Base-by-base conservation (phyloP, 2,888 invertebrate genomes). In the Lycocerus yunnanus region DNA sequence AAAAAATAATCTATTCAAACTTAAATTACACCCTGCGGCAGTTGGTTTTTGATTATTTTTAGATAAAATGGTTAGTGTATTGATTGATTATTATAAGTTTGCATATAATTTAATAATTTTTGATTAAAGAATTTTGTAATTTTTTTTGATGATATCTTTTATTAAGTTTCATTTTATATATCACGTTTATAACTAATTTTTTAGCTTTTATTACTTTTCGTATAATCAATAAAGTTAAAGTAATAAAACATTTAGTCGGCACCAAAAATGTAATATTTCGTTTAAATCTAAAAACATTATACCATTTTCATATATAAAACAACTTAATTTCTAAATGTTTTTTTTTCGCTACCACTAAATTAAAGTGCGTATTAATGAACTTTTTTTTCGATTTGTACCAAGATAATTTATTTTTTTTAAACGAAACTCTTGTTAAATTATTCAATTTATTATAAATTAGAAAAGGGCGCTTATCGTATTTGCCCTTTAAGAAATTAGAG, bases 121-220 rank as follows among this genome's bases (percentile, higher is more conserved):
- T 63, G 61, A 63, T 63, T 63, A 63, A 16, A 63, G 20, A 63
- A 63, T 18, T 63, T 60, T n/a, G 5, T 18, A 20, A 63, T 16
- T 63, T 63, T n/a, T 60, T 63, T 63, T 18, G 15, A 63, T 20
- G 61, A 63, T 18, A 60, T 60, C 16, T 63, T 63, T n/a, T 16
- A 16, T 63, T 63, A 18, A 63, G 16, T 63, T 63, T n/a, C 16
- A 63, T 18, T 63, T 20, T 16, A 63, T 63, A 63, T 18, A 18
- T 16, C 60, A 60, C 60, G 60, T 60, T 63, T 71, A 67, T 66
- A 66, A 72, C 61, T 66, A 69, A 72, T 72, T 75, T 74, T 74
- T 72, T 66, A 71, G 74, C 68, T 71, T 74, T 74, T 74, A 74
- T 74, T 71, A 71, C 65, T 74, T 74, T 66, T 68, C 63, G 68